phyloP scores from a whole-genome alignment of 2,888 invertebrate genomes.

The Drosophila birchii region DNA sequence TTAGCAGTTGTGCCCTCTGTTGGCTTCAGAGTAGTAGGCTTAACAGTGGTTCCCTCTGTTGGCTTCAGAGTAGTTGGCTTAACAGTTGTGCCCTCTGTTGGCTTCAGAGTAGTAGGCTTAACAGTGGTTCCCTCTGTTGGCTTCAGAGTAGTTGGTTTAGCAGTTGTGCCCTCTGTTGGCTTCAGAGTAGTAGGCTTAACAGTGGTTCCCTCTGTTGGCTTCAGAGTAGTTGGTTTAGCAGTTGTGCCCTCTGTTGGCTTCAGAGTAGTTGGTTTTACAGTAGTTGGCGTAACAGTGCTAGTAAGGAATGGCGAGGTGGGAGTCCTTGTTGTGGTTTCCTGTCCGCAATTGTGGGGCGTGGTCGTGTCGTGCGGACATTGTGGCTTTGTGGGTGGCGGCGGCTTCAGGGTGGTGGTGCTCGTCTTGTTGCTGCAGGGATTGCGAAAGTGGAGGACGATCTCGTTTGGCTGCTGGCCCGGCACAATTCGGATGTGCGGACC shows the following conservation, averaged over 20 bases:
- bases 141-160: conserved; percentile 3
- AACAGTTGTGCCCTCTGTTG: neutral
- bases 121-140: neutral
- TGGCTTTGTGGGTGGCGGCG: conserved; percentile 39
- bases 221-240: neutral
- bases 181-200: conserved; percentile 3
- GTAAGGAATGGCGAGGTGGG: conserved; percentile 9
- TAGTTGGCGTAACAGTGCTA: neutral
- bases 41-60: neutral
- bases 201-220: neutral
- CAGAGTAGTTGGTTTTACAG: neutral
- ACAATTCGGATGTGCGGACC: conserved; percentile 63
- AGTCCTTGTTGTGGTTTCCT: conserved; percentile 12
- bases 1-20: neutral
- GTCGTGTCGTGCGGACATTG: conserved; percentile 27
- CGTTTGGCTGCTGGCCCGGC: conserved; percentile 60
- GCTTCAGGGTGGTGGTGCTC: conserved; percentile 58
- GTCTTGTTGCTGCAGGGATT: conserved; percentile 67
- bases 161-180: neutral
- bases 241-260: conserved; percentile 9
- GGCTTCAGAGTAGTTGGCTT: conserved; percentile 7
- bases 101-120: neutral
- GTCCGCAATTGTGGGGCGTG: conserved; percentile 31
- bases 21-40: neutral
- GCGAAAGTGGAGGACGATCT: conserved; percentile 65